Conservation (phyloP, 2,888 invertebrate species). For the Ormyrus nitidulus region DNA sequence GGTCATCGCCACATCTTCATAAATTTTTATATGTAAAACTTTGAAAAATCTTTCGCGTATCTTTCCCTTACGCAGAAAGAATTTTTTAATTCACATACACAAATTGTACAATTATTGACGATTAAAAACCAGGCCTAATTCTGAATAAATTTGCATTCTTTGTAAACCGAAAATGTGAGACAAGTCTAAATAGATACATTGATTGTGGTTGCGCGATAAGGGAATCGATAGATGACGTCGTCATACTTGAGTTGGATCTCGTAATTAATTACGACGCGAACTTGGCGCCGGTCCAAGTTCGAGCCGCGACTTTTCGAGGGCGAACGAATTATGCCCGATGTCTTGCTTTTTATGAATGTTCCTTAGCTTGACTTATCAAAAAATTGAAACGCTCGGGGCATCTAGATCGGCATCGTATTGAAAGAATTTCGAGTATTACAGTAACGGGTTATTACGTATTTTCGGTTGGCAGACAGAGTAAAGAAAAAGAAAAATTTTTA, state of each 20-base stretch:
- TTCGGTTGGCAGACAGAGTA: too few species aligned
- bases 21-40: too few species aligned
- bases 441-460: too few species aligned
- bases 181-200: conserved; percentile 28
- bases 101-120: too few species aligned
- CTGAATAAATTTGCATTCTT: conserved; percentile 27
- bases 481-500: too few species aligned
- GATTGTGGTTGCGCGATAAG: conserved; percentile 36
- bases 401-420: not conserved
- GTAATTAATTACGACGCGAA: conserved; percentile 50
- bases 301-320: conserved; percentile 33
- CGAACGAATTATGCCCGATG: conserved; percentile 38
- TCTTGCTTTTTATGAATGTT: conserved; percentile 32
- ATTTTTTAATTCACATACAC: too few species aligned
- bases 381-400: conserved; percentile 29
- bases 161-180: not conserved
- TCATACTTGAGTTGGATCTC: conserved; percentile 42
- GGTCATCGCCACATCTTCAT: too few species aligned
- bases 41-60: too few species aligned
- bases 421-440: too few species aligned
- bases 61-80: too few species aligned
- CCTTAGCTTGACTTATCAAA: not conserved
- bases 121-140: not conserved
- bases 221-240: conserved; percentile 43
- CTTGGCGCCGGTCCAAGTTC: conserved; percentile 56